phyloP scores from a whole-genome alignment of 2,888 invertebrate species.

The Tortrix viridana region DNA sequence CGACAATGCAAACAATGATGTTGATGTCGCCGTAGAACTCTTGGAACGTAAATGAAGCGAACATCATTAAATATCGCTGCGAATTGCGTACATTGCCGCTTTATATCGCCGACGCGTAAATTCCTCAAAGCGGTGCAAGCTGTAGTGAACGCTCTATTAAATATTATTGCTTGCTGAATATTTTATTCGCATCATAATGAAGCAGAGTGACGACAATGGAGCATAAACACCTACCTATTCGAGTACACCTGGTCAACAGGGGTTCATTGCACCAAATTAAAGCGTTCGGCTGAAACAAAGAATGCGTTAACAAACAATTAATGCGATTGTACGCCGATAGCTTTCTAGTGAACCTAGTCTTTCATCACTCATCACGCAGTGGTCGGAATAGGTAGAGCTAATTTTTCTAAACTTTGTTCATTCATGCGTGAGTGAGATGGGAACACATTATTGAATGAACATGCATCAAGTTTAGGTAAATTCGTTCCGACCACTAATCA shows the following conservation, averaged over 20 bases:
- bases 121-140: background rate
- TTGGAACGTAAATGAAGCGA: conserved; percentile 7
- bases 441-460: too few species aligned
- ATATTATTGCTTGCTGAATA: conserved; percentile 20
- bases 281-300: conserved; percentile 31
- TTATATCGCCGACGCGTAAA: background rate
- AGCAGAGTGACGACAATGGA: conserved; percentile 41
- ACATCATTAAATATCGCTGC: conserved; percentile 14
- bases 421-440: too few species aligned
- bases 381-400: too few species aligned
- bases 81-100: conserved; percentile 19
- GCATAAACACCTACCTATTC: conserved; percentile 29
- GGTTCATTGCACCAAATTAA: conserved; percentile 46
- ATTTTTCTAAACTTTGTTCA: too few species aligned
- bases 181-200: conserved; percentile 37
- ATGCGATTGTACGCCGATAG: background rate
- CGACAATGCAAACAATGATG: conserved; percentile 38
- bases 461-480: too few species aligned
- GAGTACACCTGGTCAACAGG: conserved; percentile 43
- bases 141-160: conserved; percentile 2
- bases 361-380: too few species aligned
- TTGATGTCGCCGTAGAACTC: conserved; percentile 23
- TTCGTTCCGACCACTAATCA: too few species aligned
- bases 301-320: background rate
- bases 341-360: too few species aligned